Evolutionary conservation across 2,797 vertebrate species (phyloP), one percentile per base, ranked within the genome.

Genomic region (Petrocephalus sullivani): DNA sequence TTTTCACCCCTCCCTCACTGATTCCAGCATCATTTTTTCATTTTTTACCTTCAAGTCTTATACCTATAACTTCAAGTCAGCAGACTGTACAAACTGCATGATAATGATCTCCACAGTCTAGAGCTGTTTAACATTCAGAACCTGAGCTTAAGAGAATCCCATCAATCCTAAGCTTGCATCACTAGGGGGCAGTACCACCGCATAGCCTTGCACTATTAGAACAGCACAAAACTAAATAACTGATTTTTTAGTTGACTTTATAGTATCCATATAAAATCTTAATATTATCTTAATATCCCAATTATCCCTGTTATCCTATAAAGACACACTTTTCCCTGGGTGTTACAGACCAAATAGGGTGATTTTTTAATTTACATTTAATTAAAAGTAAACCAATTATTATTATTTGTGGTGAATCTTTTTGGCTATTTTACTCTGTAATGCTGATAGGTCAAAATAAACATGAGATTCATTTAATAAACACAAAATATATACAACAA

Each of bases 141-240:
- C 56, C 28, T 57, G 75, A 49, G 83, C 57, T 49, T 46, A 83
- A 33, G 23, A 64, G 60, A 53, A 61, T 67, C 21, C 12, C 49
- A 64, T 21, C 82, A 85, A 7, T 71, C 64, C 58, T 57, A 12
- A 37, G 1, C 37, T n/a, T 51, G 8, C 6, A 71, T 92, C 97
- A 96, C 97, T 95, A 97, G 97, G 96, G 97, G 96, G 97, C 96
- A 96, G 95, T 96, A 90, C 96, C 96, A 96, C 96, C 94, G 96
- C 97, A 94, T 92, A 92, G 88, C 95, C 95, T 83, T 85, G 67
- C 49, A 81, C n/a, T 84, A 16, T 28, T 4, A 54, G 46, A 87
- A 85, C 60, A 53, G 85, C 54, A 16, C 8, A 78, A 78, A 64
- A 53, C 61, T 75, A 87, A 78, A 64, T 83, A 53, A 64, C 83